Base-by-base conservation (phyloP, 2,888 invertebrate species). In the Drosophila trichaetosa region DNA sequence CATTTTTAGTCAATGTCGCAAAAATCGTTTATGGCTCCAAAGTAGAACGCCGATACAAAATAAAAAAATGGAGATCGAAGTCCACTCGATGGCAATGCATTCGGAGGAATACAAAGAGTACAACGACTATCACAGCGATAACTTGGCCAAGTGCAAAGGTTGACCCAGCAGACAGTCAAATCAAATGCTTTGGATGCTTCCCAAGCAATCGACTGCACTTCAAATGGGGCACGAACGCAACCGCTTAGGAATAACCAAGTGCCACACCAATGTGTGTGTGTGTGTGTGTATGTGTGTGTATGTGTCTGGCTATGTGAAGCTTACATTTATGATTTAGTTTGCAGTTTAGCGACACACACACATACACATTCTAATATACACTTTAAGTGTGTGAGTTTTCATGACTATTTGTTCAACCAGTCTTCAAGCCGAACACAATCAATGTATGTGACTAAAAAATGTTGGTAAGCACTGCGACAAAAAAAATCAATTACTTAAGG, bases 1-100 rank as follows among this genome's bases (percentile, higher is more conserved):
- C 86, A 84, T 90, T 91, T 87, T 82, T 74, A 83, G 84, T 90
- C 91, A 92, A 92, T 91, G 91, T 91, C 90, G 87, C 90, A 92
- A 91, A 91, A 91, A 90, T 91, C 92, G 91, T 90, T 92, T 91
- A 91, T 87, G 76, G 76, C 67, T 72, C 60, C 64, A 72, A 73
- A 66, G 58, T 65, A 69, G 49, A 76, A 52, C n/a, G 24, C 58
- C 48, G 8, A 24, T 21, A 27, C n/a, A 34, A 8, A 24, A 38
- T 16, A 24, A 8, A 4, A 46, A 7, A 21, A 4, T 40, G 10
- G 4, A 24, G 27, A 40, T 52, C 59, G 59, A 60, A 59, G 36
- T 16, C 34, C 24, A 69, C 38, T 33, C 69, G 46, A 53, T 40
- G 69, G 60, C 48, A 71, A 60, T 52, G 67, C 67, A 69, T 51